These are phyloP conservation scores for Capromys pilorides DNA, from an alignment of 2,797 vertebrate genomes.

Conservation along the genomic window DNA sequence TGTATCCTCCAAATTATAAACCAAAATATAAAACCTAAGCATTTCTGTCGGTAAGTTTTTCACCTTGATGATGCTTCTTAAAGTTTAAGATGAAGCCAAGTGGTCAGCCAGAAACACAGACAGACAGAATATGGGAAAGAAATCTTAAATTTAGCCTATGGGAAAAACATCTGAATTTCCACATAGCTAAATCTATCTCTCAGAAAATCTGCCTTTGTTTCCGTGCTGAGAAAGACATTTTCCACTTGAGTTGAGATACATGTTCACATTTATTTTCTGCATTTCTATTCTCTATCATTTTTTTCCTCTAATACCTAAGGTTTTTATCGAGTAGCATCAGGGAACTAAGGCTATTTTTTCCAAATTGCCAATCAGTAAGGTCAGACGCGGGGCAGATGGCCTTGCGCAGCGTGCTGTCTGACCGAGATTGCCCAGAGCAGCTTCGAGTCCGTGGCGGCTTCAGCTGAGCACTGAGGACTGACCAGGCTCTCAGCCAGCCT, in stretches of 20 bases:
- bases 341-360: not conserved
- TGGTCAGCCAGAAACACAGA: not conserved
- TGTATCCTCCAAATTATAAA: not conserved
- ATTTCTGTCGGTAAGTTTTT: not conserved
- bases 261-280: not conserved
- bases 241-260: not conserved
- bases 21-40: not conserved
- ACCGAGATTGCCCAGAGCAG: not conserved
- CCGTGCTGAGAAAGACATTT: not conserved
- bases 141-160: not conserved
- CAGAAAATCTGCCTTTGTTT: constrained; percentile 34
- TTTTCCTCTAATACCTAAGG: not conserved
- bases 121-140: not conserved
- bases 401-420: fast-evolving
- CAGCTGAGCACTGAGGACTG: not conserved
- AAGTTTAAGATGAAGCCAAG: not conserved
- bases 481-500: not conserved
- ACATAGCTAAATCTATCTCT: constrained; percentile 4
- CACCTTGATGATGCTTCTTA: not conserved
- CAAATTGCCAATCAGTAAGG: constrained; percentile 11
- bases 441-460: not conserved
- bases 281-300: not conserved
- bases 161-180: not conserved
- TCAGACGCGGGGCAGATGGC: not conserved
- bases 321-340: constrained; percentile 8